These are phyloP conservation scores for Lemur catta DNA, from an alignment of 2,797 vertebrate species.

Conservation along the genomic window DNA sequence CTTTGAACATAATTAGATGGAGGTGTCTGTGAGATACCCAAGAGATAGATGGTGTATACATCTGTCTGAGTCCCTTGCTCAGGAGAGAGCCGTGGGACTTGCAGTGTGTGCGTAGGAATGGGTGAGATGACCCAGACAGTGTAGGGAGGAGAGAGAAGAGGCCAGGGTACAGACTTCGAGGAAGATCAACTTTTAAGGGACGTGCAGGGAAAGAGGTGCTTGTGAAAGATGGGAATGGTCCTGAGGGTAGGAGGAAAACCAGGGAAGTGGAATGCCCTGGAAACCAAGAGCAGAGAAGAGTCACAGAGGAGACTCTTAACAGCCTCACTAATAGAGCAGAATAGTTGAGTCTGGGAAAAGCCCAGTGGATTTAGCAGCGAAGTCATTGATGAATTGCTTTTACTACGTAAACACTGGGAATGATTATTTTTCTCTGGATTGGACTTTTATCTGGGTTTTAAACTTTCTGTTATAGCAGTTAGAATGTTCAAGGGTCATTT, in stretches of 20 bases:
- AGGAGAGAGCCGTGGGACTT: neutral
- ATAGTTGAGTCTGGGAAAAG: neutral
- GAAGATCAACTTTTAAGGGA: neutral
- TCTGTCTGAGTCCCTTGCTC: neutral
- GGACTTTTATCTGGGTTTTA: slow-evolving; percentile 37
- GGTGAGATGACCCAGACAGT: neutral
- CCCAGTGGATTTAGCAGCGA: neutral
- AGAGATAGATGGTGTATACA: neutral
- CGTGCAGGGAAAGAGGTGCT: neutral
- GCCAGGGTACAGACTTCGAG: neutral
- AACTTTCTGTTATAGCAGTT: slow-evolving; percentile 24
- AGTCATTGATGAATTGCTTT: neutral
- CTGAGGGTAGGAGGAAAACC: neutral
- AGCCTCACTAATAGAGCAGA: neutral
- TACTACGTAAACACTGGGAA: neutral
- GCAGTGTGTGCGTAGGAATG: neutral
- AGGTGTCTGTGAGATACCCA: neutral
- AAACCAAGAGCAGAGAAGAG: neutral
- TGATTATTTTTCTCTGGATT: neutral
- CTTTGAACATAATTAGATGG: neutral
- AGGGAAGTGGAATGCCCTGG: neutral
- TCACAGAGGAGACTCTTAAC: neutral
- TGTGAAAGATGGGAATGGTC: neutral
- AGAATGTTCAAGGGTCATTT: slow-evolving; percentile 58
- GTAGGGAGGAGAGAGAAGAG: neutral